Conservation (phyloP, 2,888 invertebrate genomes). For the Drosophila austrosaltans region DNA sequence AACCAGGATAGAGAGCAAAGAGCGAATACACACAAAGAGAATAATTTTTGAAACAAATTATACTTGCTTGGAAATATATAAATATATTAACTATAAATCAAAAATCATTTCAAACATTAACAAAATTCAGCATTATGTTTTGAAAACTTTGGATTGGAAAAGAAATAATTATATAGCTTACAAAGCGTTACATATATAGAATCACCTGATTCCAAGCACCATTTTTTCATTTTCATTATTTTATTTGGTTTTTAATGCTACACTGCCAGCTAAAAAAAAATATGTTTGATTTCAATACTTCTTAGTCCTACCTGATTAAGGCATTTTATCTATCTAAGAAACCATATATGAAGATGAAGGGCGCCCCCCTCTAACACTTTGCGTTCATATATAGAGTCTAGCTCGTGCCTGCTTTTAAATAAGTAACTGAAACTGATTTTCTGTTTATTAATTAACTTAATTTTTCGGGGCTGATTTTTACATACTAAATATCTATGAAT, state of each 20-base stretch:
- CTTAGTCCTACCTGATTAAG: constrained; percentile 20
- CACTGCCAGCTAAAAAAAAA: constrained; percentile 60
- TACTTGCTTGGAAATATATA: background rate
- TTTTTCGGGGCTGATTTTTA: constrained; percentile 4
- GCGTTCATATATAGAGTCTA: constrained; percentile 12
- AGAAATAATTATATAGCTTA: background rate
- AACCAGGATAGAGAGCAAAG: constrained; percentile 10
- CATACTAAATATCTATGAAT: constrained; percentile 2
- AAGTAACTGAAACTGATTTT: constrained; percentile 1
- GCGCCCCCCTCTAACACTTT: constrained; percentile 3
- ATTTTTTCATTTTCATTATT: background rate
- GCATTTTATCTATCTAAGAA: background rate
- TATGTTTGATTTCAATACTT: constrained; percentile 32
- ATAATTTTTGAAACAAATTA: background rate
- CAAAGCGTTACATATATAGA: background rate
- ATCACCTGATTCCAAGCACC: background rate
- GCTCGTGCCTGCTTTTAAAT: constrained; percentile 21
- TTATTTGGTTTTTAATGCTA: constrained; percentile 48
- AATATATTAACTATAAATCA: background rate
- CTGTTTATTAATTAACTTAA: background rate
- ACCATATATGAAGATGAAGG: background rate
- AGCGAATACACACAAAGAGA: constrained; percentile 3
- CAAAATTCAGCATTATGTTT: too few species aligned
- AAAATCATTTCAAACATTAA: background rate
- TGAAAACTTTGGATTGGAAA: too few species aligned